phyloP scores from a whole-genome alignment of 1,140 invertebrate species.

The Pachypeltis micranthus region DNA sequence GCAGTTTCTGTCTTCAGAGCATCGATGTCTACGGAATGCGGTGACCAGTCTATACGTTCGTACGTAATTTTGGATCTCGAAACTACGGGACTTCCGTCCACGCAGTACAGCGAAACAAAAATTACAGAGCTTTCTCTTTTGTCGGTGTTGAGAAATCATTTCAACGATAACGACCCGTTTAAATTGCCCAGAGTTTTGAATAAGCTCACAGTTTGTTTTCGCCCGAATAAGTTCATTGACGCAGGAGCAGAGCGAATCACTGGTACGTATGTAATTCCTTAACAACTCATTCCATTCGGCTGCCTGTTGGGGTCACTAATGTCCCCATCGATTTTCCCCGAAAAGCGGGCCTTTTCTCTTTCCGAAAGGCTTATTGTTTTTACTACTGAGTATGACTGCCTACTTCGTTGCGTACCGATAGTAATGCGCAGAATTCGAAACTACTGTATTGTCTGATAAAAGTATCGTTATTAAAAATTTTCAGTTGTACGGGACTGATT shows the following conservation, averaged over 20 bases:
- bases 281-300: background rate
- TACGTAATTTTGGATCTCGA: constrained; percentile 53
- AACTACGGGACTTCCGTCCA: constrained; percentile 46
- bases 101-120: constrained; percentile 39
- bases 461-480: too few relatives aligned
- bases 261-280: constrained; percentile 33
- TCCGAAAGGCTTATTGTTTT: too few relatives aligned
- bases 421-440: too few relatives aligned
- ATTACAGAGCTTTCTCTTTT: constrained; percentile 49
- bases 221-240: constrained; percentile 42
- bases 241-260: constrained; percentile 37
- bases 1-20: too few relatives aligned
- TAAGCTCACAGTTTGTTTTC: constrained; percentile 50
- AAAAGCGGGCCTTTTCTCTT: too few relatives aligned
- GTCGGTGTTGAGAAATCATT: constrained; percentile 38
- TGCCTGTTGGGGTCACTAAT: too few relatives aligned
- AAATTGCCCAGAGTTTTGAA: constrained; percentile 42
- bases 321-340: too few relatives aligned
- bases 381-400: too few relatives aligned
- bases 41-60: constrained; percentile 25
- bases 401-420: too few relatives aligned
- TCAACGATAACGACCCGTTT: constrained; percentile 28
- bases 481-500: too few relatives aligned
- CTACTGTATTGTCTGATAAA: too few relatives aligned
- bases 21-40: too few relatives aligned